These are phyloP conservation scores for Chironomus tepperi DNA, from an alignment of 1,140 invertebrate species.

Conservation along the genomic window DNA sequence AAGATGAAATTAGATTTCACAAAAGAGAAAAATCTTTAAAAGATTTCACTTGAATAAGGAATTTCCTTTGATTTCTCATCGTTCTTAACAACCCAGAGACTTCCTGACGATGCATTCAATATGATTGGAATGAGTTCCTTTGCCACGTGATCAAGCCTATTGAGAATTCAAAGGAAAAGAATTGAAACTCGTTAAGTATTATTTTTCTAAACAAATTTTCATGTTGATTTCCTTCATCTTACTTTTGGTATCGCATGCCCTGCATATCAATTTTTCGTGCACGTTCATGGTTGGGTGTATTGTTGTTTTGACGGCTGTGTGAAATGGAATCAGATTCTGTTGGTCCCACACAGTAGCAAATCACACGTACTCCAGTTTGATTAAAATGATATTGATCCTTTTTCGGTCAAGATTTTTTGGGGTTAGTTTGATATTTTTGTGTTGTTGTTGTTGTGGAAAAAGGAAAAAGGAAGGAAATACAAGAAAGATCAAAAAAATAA, in stretches of 20 bases:
- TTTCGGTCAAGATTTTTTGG: too few relatives aligned
- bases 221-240: slow-evolving; percentile 29
- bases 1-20: too few relatives aligned
- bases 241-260: slow-evolving; percentile 45
- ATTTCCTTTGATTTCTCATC: slow-evolving; percentile 44
- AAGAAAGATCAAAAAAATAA: neutral
- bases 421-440: too few relatives aligned
- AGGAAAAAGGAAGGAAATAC: neutral
- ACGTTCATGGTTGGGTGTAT: slow-evolving; percentile 46
- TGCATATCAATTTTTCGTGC: slow-evolving; percentile 47
- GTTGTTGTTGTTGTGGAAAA: too few relatives aligned
- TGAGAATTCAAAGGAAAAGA: slow-evolving; percentile 29
- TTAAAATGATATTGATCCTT: slow-evolving; percentile 44
- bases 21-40: neutral
- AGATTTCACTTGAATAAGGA: slow-evolving; percentile 25
- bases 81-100: slow-evolving; percentile 50
- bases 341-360: slow-evolving; percentile 44
- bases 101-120: slow-evolving; percentile 46
- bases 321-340: slow-evolving; percentile 39
- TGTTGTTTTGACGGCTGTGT: slow-evolving; percentile 27
- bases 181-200: neutral
- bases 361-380: slow-evolving; percentile 43
- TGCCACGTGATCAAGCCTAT: slow-evolving; percentile 46
- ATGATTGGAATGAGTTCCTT: slow-evolving; percentile 47
- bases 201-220: neutral